Base-by-base conservation (phyloP, 1,140 invertebrate genomes). In the Tetraneura akinire region DNA sequence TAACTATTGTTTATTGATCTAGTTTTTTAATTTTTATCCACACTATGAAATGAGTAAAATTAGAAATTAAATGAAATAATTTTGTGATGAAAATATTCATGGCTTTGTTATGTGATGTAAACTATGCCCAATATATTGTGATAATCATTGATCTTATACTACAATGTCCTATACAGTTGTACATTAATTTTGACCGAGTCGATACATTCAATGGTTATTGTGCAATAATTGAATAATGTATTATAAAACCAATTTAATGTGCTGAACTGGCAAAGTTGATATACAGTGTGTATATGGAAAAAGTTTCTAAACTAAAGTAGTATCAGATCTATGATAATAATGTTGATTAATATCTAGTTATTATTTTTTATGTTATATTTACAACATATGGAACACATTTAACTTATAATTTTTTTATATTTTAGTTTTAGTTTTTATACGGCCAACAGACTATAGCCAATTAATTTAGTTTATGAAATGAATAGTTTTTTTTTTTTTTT, bases 71-170 rank as follows among this genome's bases (percentile, higher is more conserved):
- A 51, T 26, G 29, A 47, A 23, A 71, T 71, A 71, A 51, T 71
- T 47, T 71, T 71, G 42, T 71, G 68, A 71, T 71, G 0, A 23
- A 51, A 4, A 62, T 32, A 32, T 6, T 62, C 6, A 18, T 70
- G 32, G 42, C 66, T 71, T 47, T 42, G 8, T 37, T n/a, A 1
- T 21, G 23, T 45, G 11, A 47, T 68, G n/a, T 68, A 47, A 42
- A 16, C 42, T 51, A 70, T 70, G 42, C 18, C 14, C 5, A 9
- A 51, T 47, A 51, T 51, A 71, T 71, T 71, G 68, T 71, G 68
- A 51, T 71, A 70, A 49, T 71, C 14, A 71, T 62, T 62, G 11
- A 62, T 62, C 26, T 62, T 29, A 62, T 32, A 32, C 18, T 62
- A 32, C 26, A 6, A 5, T 29, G 16, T 32, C 8, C 8, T 18